A percentile compares a stretch with the other conserved stretches of the same genome.
phyloP scores from a whole-genome alignment of 2,888 invertebrate genomes.

The Ormyrus labotus region DNA sequence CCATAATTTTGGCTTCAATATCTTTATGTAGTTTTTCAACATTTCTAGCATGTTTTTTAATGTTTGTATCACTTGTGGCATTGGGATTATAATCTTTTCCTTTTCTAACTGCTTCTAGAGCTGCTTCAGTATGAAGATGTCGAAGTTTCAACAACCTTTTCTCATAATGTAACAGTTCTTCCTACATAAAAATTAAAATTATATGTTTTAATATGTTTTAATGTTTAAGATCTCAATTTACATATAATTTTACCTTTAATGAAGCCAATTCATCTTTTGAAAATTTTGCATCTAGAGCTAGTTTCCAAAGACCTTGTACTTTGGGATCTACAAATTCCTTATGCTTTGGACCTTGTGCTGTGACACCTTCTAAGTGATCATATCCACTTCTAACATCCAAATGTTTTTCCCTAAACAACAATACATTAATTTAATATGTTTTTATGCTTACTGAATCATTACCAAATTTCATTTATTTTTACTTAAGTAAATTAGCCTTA shows the following conservation, averaged over 20 bases:
- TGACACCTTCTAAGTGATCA: conserved; percentile 85
- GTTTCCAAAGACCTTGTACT: conserved; percentile 91
- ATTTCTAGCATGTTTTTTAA: conserved; percentile 90
- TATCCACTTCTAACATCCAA: conserved; percentile 86
- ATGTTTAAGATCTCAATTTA: conserved; percentile 8
- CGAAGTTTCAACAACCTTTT: conserved; percentile 89
- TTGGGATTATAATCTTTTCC: conserved; percentile 78
- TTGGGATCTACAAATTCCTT: conserved; percentile 94
- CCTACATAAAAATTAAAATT: conserved; percentile 74
- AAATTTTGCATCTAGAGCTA: conserved; percentile 89
- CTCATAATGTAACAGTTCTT: conserved; percentile 92
- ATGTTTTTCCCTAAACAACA: conserved; percentile 81
- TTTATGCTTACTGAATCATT: not conserved
- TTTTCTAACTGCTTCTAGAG: conserved; percentile 83
- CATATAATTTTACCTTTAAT: conserved; percentile 80
- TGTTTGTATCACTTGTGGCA: conserved; percentile 79
- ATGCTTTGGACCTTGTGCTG: conserved; percentile 86
- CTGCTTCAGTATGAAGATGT: conserved; percentile 88
- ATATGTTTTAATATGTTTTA: conserved; percentile 32
- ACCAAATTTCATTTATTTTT: conserved; percentile 30
- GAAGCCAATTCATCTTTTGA: conserved; percentile 88
- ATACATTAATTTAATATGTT: not conserved
- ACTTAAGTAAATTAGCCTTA: conserved; percentile 82
- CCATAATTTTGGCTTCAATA: conserved; percentile 86
- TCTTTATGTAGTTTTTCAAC: conserved; percentile 90